Conservation (phyloP, 1,140 invertebrate genomes). For the Drosophila oshimai region DNA sequence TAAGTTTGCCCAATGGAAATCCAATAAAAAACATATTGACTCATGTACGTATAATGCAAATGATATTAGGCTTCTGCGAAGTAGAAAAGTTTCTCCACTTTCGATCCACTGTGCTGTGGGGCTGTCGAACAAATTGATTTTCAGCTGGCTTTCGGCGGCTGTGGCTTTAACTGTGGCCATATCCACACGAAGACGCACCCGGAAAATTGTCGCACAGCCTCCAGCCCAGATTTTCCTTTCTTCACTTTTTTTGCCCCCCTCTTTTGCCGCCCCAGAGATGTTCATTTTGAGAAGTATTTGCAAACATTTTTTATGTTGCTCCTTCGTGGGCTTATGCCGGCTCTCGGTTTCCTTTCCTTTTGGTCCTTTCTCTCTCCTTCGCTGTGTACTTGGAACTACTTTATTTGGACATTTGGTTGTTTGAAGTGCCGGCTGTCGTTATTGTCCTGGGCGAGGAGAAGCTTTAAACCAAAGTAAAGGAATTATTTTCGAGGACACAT, state of each 20-base stretch:
- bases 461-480: constrained; percentile 20
- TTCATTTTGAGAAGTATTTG: constrained; percentile 71
- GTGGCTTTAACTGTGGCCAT: constrained; percentile 8
- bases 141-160: constrained; percentile 18
- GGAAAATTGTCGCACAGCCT: constrained; percentile 7
- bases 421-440: constrained; percentile 51
- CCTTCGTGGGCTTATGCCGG: constrained; percentile 42
- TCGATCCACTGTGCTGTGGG: constrained; percentile 19
- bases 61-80: neutral
- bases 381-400: constrained; percentile 61
- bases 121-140: constrained; percentile 43
- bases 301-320: constrained; percentile 62
- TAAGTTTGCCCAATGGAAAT: constrained; percentile 23
- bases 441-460: neutral
- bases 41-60: constrained; percentile 11
- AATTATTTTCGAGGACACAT: constrained; percentile 8
- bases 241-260: constrained; percentile 19
- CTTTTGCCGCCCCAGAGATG: constrained; percentile 1
- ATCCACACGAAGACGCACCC: constrained; percentile 8
- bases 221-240: constrained; percentile 49
- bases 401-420: constrained; percentile 62
- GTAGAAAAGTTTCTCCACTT: neutral
- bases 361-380: neutral
- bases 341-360: constrained; percentile 17
- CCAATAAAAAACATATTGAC: constrained; percentile 1